Evolutionary conservation across 2,113 vertebrate genomes (phyloP), one percentile per base, ranked within the genome.

Genomic region (Scomber japonicus): DNA sequence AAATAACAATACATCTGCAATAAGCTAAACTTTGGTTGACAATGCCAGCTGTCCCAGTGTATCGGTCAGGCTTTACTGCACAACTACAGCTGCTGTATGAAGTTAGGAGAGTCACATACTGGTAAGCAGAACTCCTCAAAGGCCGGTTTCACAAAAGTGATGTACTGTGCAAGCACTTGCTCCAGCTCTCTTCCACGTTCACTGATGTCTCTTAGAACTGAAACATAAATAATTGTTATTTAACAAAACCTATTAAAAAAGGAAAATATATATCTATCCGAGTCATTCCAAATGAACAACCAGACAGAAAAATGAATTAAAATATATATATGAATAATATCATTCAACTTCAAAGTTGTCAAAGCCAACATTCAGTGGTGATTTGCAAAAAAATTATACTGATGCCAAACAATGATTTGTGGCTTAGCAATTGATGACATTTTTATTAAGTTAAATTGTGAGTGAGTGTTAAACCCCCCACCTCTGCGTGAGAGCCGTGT

Each of bases 41-140:
- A 40, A 40, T 40, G 35, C 35, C 35, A 40, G 9, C 35, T 40
- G 9, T 40, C 35, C 0, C 35, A 40, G 11, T 49, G 17, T 2
- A 65, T 48, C 51, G 2, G 35, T 40, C 35, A 40, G 35, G 35
- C 6, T 10, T 40, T 8, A 40, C 35, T 40, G 45, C 44, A 46
- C 21, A 53, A 13, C 15, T 6, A 63, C 8, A 64, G 17, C 16
- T 5, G 19, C 2, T 1, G 17, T 6, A 7, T 17, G 9, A 3
- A 3, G 13, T 11, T 27, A 63, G 13, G 1, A 21, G 2, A 0
- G 6, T 75, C 40, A 96, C 97, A 97, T 92, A 99, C 98, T 70
- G 98, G 98, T 92, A 99, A 94, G 90, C 98, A 99, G 95, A 99
- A 99, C 89, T 99, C 98, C 90, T 99, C 97, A 1, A 99, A 99